Base-by-base conservation (phyloP, 2,888 invertebrate species). In the Campoplex nolae region DNA sequence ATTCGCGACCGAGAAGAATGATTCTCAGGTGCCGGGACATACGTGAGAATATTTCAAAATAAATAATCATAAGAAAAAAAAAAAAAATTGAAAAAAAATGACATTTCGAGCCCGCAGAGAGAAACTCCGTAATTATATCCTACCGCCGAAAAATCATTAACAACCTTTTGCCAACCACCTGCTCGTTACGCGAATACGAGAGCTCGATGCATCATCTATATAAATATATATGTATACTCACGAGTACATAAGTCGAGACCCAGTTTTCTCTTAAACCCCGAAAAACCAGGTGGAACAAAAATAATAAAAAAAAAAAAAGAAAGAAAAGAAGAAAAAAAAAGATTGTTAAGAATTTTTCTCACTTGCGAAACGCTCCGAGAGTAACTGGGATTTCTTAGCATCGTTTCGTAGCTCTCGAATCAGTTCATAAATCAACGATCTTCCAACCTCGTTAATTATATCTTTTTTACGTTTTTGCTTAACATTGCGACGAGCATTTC, bases 91-190 rank as follows among this genome's bases (percentile, higher is more conserved):
- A 23, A 23, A 23, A 23, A 76, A 83, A 78, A 32, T 35, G 23
- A 65, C 58, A 13, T 18, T 65, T 16, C 51, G 9, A 51, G 35
- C 67, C 42, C 56, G 32, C 67, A 32, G 62, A 86, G 83, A 68
- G 83, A 86, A 83, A 86, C 86, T 79, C 86, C 48, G 75, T 79
- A 86, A 83, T 83, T 86, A 86, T 83, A 86, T 83, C 58, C 75
- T 54, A 56, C 79, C 83, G 79, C 79, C 83, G 74, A 79, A 86
- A 74, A 86, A 82, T 85, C 82, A 82, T 85, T 82, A 85, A 85
- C 68, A 56, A 67, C 48, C 48, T 42, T 28, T 3, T 23, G 23
- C 38, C 51, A 28, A 45, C 70, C 77, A 78, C 73, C 78, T 85
- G 81, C 85, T 85, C 85, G 73, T 85, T 77, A 81, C 85, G 56